Conservation (phyloP, 92 coral and sea anemone genomes). For the Parazoanthus darwini region DNA sequence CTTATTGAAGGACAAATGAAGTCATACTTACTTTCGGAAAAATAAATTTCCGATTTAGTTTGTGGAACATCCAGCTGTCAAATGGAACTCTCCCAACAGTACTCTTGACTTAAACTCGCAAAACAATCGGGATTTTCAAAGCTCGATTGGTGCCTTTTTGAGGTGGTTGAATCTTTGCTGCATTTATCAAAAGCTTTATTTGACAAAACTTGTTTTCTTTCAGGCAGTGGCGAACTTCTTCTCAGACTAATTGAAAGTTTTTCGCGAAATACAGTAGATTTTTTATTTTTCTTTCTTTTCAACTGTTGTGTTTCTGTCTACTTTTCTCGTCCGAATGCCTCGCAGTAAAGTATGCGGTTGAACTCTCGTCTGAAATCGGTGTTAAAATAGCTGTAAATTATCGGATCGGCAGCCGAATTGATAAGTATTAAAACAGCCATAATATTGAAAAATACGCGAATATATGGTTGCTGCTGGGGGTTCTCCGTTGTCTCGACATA, state of each 20-base stretch:
- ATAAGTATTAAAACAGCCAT: constrained; percentile 52
- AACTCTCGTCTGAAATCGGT: constrained; percentile 92
- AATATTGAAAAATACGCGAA: constrained; percentile 49
- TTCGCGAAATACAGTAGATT: neutral
- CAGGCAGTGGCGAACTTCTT: neutral
- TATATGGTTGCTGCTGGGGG: constrained; percentile 23
- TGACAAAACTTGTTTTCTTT: neutral
- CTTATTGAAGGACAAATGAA: neutral
- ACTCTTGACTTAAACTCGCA: neutral
- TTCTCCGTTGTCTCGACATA: constrained; percentile 39
- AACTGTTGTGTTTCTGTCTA: neutral
- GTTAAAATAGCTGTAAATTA: constrained; percentile 81
- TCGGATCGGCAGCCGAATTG: constrained; percentile 79
- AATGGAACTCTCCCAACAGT: constrained; percentile 13
- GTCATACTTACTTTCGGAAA: neutral
- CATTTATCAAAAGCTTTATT: neutral
- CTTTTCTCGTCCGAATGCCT: neutral
- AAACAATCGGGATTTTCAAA: neutral
- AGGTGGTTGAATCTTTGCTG: neutral
- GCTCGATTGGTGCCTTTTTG: neutral
- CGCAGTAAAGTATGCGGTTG: constrained; percentile 52
- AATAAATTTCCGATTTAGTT: neutral
- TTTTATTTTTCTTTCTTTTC: neutral
- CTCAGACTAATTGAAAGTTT: neutral
- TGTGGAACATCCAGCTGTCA: neutral